Evolutionary conservation across 1,140 invertebrate genomes (phyloP).

Genomic region (Gryon sp.): DNA sequence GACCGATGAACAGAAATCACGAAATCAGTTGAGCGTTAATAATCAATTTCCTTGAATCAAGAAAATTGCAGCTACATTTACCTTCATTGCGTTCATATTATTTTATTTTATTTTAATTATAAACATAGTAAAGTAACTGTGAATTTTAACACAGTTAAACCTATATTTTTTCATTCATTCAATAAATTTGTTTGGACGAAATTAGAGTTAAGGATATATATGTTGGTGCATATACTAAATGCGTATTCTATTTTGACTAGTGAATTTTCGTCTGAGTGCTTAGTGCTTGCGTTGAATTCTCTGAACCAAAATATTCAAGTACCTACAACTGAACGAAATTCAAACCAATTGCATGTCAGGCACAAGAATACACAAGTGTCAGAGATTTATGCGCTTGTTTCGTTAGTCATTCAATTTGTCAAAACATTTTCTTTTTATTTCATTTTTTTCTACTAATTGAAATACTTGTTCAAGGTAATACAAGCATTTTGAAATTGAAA

Average conservation of each 20-base stretch:
- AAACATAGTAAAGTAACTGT: no score
- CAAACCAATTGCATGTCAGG: constrained; percentile 23
- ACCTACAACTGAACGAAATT: constrained; percentile 14
- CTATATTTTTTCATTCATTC: background rate
- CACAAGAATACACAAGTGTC: constrained; percentile 10
- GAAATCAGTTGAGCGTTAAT: no score
- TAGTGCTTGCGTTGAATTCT: constrained; percentile 14
- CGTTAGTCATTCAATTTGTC: background rate
- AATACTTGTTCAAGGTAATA: background rate
- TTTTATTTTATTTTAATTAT: no score
- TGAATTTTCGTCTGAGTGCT: constrained; percentile 17
- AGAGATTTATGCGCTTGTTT: constrained; percentile 6
- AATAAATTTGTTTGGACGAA: constrained; percentile 25
- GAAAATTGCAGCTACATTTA: no score
- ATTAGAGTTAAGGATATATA: constrained; percentile 35
- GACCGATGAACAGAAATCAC: no score
- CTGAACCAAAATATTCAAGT: constrained; percentile 37
- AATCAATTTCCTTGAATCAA: no score
- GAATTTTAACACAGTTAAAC: no score
- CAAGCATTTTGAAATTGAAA: background rate
- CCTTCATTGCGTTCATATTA: no score
- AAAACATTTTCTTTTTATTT: no score
- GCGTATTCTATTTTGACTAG: constrained; percentile 37
- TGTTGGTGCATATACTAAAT: constrained; percentile 27
- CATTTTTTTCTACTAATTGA: background rate